A percentile compares a stretch with the other conserved stretches of the same genome.
phyloP scores from a whole-genome alignment of 2,113 vertebrate species.

The Gallinago jamesoni region DNA sequence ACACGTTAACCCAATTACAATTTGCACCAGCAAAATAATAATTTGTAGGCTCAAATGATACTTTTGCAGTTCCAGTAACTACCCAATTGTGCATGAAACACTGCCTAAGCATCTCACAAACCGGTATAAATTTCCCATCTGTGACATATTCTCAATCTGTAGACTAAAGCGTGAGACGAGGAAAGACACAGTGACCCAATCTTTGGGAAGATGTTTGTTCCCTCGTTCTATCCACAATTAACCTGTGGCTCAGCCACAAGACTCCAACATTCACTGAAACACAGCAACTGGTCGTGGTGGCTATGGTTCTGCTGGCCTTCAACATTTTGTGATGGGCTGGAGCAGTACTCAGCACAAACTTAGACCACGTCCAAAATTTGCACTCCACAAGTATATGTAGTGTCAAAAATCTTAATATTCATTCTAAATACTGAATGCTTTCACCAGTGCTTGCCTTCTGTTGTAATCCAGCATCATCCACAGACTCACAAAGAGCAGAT shows the following conservation, averaged over 20 bases:
- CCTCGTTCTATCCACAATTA: fast-evolving
- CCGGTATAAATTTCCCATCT: not conserved
- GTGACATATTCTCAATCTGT: not conserved
- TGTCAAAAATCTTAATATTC: not conserved
- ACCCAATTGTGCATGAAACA: not conserved
- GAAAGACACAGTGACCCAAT: not conserved
- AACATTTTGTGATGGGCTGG: not conserved
- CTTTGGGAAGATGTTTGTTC: not conserved
- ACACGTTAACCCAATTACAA: not conserved
- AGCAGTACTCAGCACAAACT: not conserved
- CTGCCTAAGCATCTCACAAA: not conserved
- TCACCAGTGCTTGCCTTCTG: not conserved
- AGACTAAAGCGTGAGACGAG: not conserved
- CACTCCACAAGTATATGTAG: not conserved
- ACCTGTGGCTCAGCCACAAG: not conserved
- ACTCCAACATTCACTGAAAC: not conserved
- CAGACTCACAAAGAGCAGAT: fast-evolving
- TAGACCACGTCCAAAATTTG: not conserved
- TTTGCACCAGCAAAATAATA: not conserved
- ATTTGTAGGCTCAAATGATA: not conserved
- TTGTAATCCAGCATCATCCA: not conserved
- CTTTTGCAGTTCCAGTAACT: not conserved
- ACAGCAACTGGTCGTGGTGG: fast-evolving
- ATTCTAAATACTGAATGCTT: not conserved
- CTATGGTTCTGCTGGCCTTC: not conserved